Evolutionary conservation across 2,888 invertebrate species (phyloP).

Genomic region (Tortricodes alternella): DNA sequence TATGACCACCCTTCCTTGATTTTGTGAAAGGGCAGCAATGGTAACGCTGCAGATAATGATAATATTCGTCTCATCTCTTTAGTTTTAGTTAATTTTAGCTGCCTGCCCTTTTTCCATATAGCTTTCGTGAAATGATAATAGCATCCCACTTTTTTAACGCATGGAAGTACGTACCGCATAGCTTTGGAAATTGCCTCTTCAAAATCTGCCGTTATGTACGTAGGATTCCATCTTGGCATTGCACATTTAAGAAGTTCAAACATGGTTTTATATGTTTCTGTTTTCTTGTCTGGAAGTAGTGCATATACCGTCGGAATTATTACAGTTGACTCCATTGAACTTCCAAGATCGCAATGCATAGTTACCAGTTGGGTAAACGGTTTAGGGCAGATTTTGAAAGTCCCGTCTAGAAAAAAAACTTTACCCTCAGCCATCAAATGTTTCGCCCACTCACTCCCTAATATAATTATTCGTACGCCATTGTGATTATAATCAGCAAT

Average conservation of each 20-base stretch:
- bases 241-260: neutral
- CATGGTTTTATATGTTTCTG: too few species aligned
- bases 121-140: slow-evolving; percentile 10
- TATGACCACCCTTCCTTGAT: slow-evolving; percentile 5
- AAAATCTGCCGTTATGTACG: slow-evolving; percentile 8
- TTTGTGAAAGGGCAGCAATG: neutral
- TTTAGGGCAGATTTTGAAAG: neutral
- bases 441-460: slow-evolving; percentile 4
- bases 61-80: slow-evolving; percentile 1
- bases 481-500: slow-evolving; percentile 3
- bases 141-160: neutral
- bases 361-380: neutral
- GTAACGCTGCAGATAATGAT: neutral
- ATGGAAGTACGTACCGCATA: neutral
- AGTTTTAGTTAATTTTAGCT: slow-evolving; percentile 5
- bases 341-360: slow-evolving; percentile 1
- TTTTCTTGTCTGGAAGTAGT: slow-evolving; percentile 3
- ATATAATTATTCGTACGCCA: slow-evolving; percentile 3
- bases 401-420: neutral
- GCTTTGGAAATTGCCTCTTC: slow-evolving; percentile 2
- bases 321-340: slow-evolving; percentile 1
- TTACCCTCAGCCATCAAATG: too few species aligned
- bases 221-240: too few species aligned
- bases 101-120: slow-evolving; percentile 6
- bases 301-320: slow-evolving; percentile 2